phyloP scores from a whole-genome alignment of 1,140 invertebrate species.

The Drosophila tropicalis region DNA sequence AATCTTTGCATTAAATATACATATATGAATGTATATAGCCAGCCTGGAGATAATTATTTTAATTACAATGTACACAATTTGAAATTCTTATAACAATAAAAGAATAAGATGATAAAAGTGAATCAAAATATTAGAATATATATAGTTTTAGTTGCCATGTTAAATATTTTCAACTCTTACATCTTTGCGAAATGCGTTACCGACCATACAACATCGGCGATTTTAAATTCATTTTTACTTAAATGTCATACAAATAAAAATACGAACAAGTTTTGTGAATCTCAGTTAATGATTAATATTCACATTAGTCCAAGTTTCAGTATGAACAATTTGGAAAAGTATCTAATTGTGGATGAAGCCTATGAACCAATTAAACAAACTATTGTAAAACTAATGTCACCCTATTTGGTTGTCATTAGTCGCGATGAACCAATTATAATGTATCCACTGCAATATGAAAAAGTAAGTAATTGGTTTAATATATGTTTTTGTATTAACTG shows the following conservation, averaged over 20 bases:
- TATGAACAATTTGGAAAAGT: constrained; percentile 33
- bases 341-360: constrained; percentile 46
- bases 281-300: constrained; percentile 57
- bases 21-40: background rate
- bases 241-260: constrained; percentile 28
- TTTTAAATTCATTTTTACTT: constrained; percentile 50
- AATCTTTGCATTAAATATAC: too few species aligned
- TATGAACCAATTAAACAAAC: constrained; percentile 47
- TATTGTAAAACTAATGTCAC: constrained; percentile 47
- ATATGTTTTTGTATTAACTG: background rate
- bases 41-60: constrained; percentile 4
- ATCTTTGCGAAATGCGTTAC: constrained; percentile 5
- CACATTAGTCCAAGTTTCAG: constrained; percentile 50
- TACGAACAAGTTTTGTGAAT: constrained; percentile 34
- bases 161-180: background rate
- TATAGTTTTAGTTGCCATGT: background rate
- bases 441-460: constrained; percentile 40
- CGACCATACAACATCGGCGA: constrained; percentile 1
- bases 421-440: constrained; percentile 39
- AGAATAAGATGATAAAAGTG: constrained; percentile 13
- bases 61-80: constrained; percentile 23
- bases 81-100: background rate
- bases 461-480: constrained; percentile 27
- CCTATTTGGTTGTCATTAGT: constrained; percentile 50
- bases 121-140: constrained; percentile 7